Evolutionary conservation across 2,113 vertebrate genomes (phyloP).

Genomic region (Callaeas wilsoni): DNA sequence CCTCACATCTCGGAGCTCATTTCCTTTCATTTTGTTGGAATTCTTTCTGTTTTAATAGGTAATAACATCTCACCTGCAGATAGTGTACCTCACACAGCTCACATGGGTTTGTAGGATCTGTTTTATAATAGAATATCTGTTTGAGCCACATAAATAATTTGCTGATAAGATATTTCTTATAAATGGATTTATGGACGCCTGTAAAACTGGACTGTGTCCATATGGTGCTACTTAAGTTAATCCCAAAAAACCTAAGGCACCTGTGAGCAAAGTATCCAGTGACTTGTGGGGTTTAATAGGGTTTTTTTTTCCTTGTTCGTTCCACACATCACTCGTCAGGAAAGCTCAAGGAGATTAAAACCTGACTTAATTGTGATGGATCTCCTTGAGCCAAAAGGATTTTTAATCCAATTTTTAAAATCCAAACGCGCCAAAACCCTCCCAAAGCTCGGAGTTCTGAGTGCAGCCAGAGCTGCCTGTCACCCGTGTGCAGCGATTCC

Average conservation of each 20-base stretch:
- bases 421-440: not conserved
- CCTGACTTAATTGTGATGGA: not conserved
- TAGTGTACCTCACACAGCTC: not conserved
- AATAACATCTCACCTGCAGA: not conserved
- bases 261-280: not conserved
- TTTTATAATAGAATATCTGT: not conserved
- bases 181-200: not conserved
- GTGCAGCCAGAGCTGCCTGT: not conserved
- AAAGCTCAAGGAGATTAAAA: not conserved
- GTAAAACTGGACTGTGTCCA: not conserved
- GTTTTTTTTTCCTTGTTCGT: not conserved
- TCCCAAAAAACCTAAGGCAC: too few relatives aligned
- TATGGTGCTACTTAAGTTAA: not conserved
- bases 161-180: not conserved
- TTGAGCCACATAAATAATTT: not conserved
- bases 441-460: not conserved
- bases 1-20: not conserved
- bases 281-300: not conserved
- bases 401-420: not conserved
- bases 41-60: not conserved
- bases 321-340: not conserved
- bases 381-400: not conserved
- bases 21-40: not conserved
- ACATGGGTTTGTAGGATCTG: not conserved
- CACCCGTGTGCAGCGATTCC: not conserved